A percentile compares a stretch with the other conserved stretches of the same genome.
Evolutionary conservation across 1,140 invertebrate genomes (phyloP).

Genomic region (Temnothorax nylanderi): DNA sequence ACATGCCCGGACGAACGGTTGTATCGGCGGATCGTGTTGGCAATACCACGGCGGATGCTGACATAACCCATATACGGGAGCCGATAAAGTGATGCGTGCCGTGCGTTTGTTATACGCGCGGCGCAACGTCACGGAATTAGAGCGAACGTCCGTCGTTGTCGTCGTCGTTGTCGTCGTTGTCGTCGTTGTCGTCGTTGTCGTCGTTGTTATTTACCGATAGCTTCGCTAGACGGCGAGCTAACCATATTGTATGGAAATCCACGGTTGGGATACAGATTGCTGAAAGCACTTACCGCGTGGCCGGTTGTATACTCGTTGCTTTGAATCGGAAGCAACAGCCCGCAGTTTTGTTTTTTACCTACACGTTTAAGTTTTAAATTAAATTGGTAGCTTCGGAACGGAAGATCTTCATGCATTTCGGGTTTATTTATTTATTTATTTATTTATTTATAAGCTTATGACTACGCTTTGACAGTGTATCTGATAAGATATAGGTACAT

Average conservation of each 20-base stretch:
- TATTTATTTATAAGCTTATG: background rate
- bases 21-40: constrained; percentile 41
- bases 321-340: constrained; percentile 32
- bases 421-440: background rate
- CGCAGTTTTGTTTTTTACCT: constrained; percentile 31
- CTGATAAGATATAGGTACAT: too few relatives aligned
- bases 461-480: background rate
- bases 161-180: background rate
- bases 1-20: background rate
- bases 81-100: constrained; percentile 66
- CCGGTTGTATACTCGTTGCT: background rate
- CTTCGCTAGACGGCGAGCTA: constrained; percentile 44
- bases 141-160: constrained; percentile 6
- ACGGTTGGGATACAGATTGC: constrained; percentile 42
- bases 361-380: constrained; percentile 36
- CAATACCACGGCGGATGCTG: constrained; percentile 54
- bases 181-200: background rate
- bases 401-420: background rate
- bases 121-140: constrained; percentile 60
- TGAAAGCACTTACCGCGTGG: constrained; percentile 47
- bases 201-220: constrained; percentile 51
- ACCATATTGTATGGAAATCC: constrained; percentile 55
- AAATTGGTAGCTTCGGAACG: constrained; percentile 28
- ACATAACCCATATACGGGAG: constrained; percentile 50
- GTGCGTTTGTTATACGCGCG: constrained; percentile 61